Base-by-base conservation (phyloP, 2,797 vertebrate species). In the Dryobates pubescens region DNA sequence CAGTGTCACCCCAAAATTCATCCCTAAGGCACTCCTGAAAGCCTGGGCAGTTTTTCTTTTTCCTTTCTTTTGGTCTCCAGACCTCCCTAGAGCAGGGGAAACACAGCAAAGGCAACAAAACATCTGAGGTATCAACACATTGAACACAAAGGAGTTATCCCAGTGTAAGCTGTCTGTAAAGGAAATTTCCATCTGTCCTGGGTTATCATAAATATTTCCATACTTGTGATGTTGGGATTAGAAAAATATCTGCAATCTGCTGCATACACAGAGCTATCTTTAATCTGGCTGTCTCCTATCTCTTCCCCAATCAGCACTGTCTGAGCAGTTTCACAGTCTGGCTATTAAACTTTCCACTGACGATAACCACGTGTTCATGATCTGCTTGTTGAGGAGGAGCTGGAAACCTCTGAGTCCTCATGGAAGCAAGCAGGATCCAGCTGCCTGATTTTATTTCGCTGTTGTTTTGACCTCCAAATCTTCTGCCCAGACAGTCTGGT, bases 141-240 rank as follows among this genome's bases (percentile, higher is more conserved):
- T 74, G 53, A 67, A 82, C 14, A 56, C 53, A 67, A 67, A 70
- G 18, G 26, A 73, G 36, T 65, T 82, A 45, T n/a, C 45, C 43
- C 63, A 78, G 13, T 20, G 13, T 15, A 74, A 90, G 23, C 29
- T 54, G 58, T 10, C 3, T 0, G 3, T 38, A 80, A 85, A 86
- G 45, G 49, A 92, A 88, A 86, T 89, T 93, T 82, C 86, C 94
- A 88, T 95, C 90, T 95, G 92, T 90, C 81, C 83, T 54, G 51
- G 36, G 68, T 94, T 96, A 91, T 58, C 71, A 54, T 82, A 96
- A 96, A 82, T 51, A 88, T 90, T 96, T 93, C 90, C 91, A 90
- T 82, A 71, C 75, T 92, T 68, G 45, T 74, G 74, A 59, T 84
- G 77, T 8, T 3, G 1, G 65, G 75, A 94, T 90, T 83, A 86